phyloP scores from a whole-genome alignment of 2,888 invertebrate genomes.

The Drosophila ustulata region DNA sequence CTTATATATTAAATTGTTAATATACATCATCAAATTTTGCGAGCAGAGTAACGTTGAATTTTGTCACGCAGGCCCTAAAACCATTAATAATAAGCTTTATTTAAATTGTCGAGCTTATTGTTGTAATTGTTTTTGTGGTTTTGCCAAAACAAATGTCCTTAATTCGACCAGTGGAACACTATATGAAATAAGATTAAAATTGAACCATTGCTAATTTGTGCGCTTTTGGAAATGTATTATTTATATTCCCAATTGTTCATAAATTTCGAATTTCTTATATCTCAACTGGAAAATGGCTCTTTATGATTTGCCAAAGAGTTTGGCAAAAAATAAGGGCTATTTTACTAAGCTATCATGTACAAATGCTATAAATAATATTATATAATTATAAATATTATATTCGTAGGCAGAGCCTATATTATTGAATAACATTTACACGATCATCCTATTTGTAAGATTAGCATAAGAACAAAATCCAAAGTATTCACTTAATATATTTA shows the following conservation, averaged over 20 bases:
- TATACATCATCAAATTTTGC: slow-evolving; percentile 2
- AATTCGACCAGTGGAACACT: slow-evolving; percentile 66
- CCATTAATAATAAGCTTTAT: slow-evolving; percentile 29
- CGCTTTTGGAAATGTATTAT: slow-evolving; percentile 39
- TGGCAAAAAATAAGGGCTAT: slow-evolving; percentile 59
- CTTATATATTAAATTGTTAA: slow-evolving; percentile 22
- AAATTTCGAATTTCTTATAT: slow-evolving; percentile 43
- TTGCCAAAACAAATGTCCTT: slow-evolving; percentile 32
- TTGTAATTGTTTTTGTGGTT: slow-evolving; percentile 52
- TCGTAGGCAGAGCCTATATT: slow-evolving; percentile 78
- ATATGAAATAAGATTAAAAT: slow-evolving; percentile 24
- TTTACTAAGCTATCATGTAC: slow-evolving; percentile 71
- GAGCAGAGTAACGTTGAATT: slow-evolving; percentile 45
- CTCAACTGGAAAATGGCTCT: slow-evolving; percentile 50
- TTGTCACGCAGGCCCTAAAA: slow-evolving; percentile 37
- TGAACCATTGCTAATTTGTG: slow-evolving; percentile 54
- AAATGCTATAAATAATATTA: slow-evolving; percentile 57
- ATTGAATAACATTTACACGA: slow-evolving; percentile 55
- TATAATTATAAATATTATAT: slow-evolving; percentile 49
- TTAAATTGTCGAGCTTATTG: slow-evolving; percentile 25
- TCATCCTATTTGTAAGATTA: slow-evolving; percentile 46
- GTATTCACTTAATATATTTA: slow-evolving; percentile 74
- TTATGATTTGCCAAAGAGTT: slow-evolving; percentile 56
- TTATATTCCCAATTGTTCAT: slow-evolving; percentile 41
- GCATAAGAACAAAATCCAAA: slow-evolving; percentile 71